Evolutionary conservation across 1,140 invertebrate genomes (phyloP).

Genomic region (Scaptomyza montana): DNA sequence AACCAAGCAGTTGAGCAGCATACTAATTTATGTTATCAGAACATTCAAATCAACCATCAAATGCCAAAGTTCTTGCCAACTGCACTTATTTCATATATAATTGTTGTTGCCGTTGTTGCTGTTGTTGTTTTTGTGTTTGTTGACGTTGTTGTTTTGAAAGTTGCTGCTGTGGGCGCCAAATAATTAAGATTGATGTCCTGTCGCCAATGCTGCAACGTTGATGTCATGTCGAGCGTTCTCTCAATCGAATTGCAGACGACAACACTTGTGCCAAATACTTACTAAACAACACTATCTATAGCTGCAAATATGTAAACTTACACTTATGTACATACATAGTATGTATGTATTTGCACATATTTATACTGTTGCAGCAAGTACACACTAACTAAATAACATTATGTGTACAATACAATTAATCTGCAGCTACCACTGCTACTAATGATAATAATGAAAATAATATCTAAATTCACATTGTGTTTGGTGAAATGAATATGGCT

Average conservation of each 20-base stretch:
- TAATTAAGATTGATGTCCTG: slow-evolving; percentile 46
- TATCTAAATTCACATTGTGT: background rate
- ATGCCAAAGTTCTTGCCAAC: slow-evolving; percentile 40
- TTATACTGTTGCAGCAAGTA: background rate
- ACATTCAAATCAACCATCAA: slow-evolving; percentile 40
- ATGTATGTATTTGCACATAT: too few species aligned
- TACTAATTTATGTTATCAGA: slow-evolving; percentile 64
- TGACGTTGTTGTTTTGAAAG: background rate
- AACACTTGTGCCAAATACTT: slow-evolving; percentile 6
- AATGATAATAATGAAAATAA: slow-evolving; percentile 5
- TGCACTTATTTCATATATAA: slow-evolving; percentile 10
- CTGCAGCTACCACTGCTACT: background rate
- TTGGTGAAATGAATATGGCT: background rate
- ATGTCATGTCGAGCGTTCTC: slow-evolving; percentile 12
- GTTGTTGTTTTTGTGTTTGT: background rate
- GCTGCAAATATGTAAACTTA: background rate
- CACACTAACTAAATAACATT: too few species aligned
- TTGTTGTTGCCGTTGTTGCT: slow-evolving; percentile 9
- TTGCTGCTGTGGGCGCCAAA: slow-evolving; percentile 29
- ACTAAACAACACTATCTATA: slow-evolving; percentile 20
- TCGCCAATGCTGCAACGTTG: background rate
- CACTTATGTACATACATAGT: background rate
- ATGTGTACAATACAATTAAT: background rate
- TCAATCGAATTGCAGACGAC: slow-evolving; percentile 14
- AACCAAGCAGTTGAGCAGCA: slow-evolving; percentile 23